Conservation (phyloP, 2,797 vertebrate species). For the Tapera naevia region DNA sequence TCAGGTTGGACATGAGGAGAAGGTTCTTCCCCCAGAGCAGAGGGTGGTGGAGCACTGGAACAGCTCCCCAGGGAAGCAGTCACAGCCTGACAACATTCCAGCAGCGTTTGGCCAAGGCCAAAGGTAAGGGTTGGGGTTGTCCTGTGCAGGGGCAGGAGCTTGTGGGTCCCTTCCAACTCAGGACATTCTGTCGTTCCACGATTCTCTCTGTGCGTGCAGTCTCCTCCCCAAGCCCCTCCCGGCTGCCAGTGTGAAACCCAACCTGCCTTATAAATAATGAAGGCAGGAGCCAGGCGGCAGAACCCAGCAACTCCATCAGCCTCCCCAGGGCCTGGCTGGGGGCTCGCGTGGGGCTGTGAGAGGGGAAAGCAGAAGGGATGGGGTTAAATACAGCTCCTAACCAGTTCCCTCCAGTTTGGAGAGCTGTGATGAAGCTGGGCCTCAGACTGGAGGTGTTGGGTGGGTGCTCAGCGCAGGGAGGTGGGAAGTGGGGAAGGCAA, state of each 20-base stretch:
- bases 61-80: no score
- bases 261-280: constrained; percentile 73
- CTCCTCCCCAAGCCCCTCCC: neutral
- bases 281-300: neutral
- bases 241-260: constrained; percentile 48
- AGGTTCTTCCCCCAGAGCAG: no score
- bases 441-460: neutral
- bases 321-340: neutral
- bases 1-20: no score
- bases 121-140: no score
- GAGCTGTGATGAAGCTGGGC: neutral
- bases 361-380: neutral
- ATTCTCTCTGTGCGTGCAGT: neutral
- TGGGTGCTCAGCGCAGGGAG: neutral
- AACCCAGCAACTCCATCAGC: neutral
- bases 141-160: no score
- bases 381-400: neutral
- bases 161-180: no score
- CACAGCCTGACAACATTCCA: no score
- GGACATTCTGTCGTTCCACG: no score
- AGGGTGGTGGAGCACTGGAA: no score
- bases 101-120: no score
- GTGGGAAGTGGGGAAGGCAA: neutral
- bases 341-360: neutral
- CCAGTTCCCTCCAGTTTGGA: neutral